A percentile compares a stretch with the other conserved stretches of the same genome.
These are phyloP conservation scores for Gymnarchus niloticus DNA, from an alignment of 2,113 vertebrate species.

Conservation along the genomic window DNA sequence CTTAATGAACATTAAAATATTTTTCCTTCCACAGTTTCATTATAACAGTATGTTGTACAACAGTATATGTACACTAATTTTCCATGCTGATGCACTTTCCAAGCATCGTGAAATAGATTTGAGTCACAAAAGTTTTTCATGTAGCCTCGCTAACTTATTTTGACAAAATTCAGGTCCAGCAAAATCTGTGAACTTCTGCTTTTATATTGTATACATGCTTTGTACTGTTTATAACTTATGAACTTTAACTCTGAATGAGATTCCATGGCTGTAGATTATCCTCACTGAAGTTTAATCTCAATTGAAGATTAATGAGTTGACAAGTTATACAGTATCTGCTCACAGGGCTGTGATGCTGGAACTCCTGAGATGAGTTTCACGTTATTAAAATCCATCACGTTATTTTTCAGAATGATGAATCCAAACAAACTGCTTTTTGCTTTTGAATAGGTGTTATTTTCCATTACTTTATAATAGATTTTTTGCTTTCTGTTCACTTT, in stretches of 20 bases:
- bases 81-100: not conserved
- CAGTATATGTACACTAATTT: not conserved
- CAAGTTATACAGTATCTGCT: not conserved
- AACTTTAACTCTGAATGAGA: too few species aligned
- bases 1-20: slow-evolving; percentile 12
- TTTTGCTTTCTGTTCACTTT: not conserved
- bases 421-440: not conserved
- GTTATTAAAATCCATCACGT: not conserved
- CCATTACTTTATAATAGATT: not conserved
- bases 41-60: not conserved
- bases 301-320: not conserved
- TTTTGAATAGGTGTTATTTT: not conserved
- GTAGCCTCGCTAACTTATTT: not conserved
- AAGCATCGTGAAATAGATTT: not conserved
- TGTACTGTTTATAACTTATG: not conserved
- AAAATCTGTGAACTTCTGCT: not conserved
- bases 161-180: not conserved
- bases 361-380: not conserved
- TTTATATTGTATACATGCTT: not conserved
- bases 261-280: not conserved
- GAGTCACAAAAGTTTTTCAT: not conserved
- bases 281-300: not conserved
- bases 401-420: not conserved
- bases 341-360: not conserved
- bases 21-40: not conserved